phyloP scores from a whole-genome alignment of 2,113 vertebrate species.

The Thamnaconus septentrionalis region DNA sequence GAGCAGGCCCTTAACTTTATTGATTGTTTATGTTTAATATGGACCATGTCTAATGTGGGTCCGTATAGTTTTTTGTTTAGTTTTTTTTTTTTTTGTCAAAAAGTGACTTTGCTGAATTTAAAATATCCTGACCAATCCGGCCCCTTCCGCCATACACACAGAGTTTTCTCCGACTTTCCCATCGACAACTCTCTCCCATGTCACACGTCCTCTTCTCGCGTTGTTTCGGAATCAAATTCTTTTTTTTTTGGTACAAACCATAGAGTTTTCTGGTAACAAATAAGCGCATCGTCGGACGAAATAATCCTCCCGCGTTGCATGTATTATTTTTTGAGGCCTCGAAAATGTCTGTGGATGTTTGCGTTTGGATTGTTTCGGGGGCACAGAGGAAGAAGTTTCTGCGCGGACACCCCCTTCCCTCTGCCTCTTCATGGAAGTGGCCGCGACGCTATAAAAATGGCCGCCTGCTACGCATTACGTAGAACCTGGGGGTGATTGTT shows the following conservation, averaged over 20 bases:
- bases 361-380: background rate
- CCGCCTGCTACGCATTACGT: conserved; percentile 36
- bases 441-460: conserved; percentile 14
- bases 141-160: too few relatives aligned
- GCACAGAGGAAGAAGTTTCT: background rate
- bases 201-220: conserved; percentile 40
- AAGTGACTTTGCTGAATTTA: too few relatives aligned
- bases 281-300: background rate
- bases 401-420: background rate
- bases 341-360: background rate
- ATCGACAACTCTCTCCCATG: background rate
- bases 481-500: conserved; percentile 43
- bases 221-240: conserved; percentile 4
- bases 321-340: background rate
- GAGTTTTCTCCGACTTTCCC: too few relatives aligned
- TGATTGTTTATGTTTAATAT: too few relatives aligned
- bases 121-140: too few relatives aligned
- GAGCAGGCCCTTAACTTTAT: too few relatives aligned
- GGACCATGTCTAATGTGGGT: too few relatives aligned
- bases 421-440: conserved; percentile 28
- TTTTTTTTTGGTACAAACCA: conserved; percentile 30
- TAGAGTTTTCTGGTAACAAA: background rate
- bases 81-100: background rate
- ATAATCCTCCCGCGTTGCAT: too few relatives aligned
- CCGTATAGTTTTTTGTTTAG: too few relatives aligned